Percentiles rank a stretch among this genome's conserved stretches.
Conservation (phyloP, 2,113 vertebrate genomes). For the Xyliphius kryptos region DNA sequence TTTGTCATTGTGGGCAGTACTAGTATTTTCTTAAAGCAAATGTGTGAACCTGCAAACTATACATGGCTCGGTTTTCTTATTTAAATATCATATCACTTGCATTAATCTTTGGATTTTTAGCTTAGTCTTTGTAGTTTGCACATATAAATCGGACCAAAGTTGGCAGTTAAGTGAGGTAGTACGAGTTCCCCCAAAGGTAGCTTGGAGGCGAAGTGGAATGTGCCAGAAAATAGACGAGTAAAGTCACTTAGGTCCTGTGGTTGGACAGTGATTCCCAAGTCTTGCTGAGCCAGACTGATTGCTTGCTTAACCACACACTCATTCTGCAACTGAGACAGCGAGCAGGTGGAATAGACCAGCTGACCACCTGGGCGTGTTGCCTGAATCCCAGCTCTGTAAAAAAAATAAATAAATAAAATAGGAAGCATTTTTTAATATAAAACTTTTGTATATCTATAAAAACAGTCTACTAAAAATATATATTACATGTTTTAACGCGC, state of each 20-base stretch:
- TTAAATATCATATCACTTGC: too few relatives aligned
- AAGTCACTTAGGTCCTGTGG: conserved; percentile 71
- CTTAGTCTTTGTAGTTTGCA: conserved; percentile 75
- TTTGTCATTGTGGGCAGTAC: too few relatives aligned
- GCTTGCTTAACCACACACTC: conserved; percentile 77
- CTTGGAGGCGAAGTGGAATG: conserved; percentile 74
- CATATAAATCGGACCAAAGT: conserved; percentile 92
- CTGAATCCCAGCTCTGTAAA: conserved; percentile 74
- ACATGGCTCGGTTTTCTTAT: too few relatives aligned
- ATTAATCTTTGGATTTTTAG: conserved; percentile 35
- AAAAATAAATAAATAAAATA: too few relatives aligned
- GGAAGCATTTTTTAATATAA: too few relatives aligned
- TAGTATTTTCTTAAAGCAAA: too few relatives aligned
- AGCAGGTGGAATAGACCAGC: conserved; percentile 86
- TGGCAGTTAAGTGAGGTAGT: conserved; percentile 83
- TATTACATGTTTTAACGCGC: too few relatives aligned
- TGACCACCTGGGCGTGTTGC: conserved; percentile 72
- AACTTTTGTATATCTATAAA: too few relatives aligned
- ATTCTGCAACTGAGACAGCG: conserved; percentile 87
- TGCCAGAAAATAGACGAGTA: conserved; percentile 66
- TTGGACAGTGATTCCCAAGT: conserved; percentile 63
- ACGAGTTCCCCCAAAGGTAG: conserved; percentile 80
- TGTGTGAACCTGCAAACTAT: too few relatives aligned
- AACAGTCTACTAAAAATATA: too few relatives aligned
- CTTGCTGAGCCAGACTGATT: conserved; percentile 59